Percentiles rank a stretch among this genome's conserved stretches.
These are phyloP conservation scores for Artemisiospiza belli DNA, from an alignment of 2,113 vertebrate genomes.

Conservation along the genomic window DNA sequence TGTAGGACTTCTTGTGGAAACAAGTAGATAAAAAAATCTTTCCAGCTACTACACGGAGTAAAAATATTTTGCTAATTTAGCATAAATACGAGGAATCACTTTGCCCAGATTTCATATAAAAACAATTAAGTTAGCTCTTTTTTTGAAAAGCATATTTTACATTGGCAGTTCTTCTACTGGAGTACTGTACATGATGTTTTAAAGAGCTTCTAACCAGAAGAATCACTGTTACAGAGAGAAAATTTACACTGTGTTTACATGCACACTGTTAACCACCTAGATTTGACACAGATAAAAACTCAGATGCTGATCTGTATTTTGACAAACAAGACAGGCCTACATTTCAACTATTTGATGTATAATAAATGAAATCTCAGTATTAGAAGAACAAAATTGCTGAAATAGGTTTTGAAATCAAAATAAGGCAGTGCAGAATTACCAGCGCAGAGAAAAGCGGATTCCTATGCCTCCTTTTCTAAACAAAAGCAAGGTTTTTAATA, in stretches of 20 bases:
- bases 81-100: slow-evolving; percentile 7
- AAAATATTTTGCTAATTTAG: slow-evolving; percentile 44
- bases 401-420: slow-evolving; percentile 44
- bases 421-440: slow-evolving; percentile 30
- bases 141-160: slow-evolving; percentile 12
- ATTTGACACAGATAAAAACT: slow-evolving; percentile 61
- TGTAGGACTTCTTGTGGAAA: slow-evolving; percentile 17
- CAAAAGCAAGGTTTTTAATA: slow-evolving; percentile 23
- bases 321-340: slow-evolving; percentile 62
- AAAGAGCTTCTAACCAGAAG: slow-evolving; percentile 48
- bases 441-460: slow-evolving; percentile 14
- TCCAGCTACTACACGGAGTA: slow-evolving; percentile 14
- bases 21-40: slow-evolving; percentile 36
- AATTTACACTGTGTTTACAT: slow-evolving; percentile 54
- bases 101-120: slow-evolving; percentile 33
- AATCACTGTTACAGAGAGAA: slow-evolving; percentile 48
- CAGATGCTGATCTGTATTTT: slow-evolving; percentile 53
- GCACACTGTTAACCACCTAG: slow-evolving; percentile 55
- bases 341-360: slow-evolving; percentile 48
- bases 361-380: slow-evolving; percentile 43
- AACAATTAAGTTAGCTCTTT: slow-evolving; percentile 27
- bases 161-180: slow-evolving; percentile 43
- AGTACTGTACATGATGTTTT: slow-evolving; percentile 52
- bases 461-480: not conserved
- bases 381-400: slow-evolving; percentile 40